phyloP scores from a whole-genome alignment of 2,113 vertebrate species.

The Anolis carolinensis region DNA sequence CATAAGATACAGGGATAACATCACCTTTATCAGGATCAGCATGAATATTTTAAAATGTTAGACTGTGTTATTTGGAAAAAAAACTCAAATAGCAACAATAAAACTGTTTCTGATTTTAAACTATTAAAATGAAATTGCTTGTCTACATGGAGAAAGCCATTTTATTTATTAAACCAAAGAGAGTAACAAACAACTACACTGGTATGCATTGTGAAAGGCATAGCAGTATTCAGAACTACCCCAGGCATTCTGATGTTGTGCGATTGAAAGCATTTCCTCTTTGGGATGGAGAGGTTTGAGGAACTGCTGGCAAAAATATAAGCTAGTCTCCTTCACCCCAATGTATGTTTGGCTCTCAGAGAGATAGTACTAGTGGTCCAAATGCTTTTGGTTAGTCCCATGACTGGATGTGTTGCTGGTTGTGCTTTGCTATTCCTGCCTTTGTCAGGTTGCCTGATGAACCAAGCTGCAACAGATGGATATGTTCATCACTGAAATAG shows the following conservation, averaged over 20 bases:
- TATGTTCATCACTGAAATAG: not conserved
- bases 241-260: not conserved
- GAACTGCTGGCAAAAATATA: not conserved
- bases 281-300: not conserved
- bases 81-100: not conserved
- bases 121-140: not conserved
- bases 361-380: not conserved
- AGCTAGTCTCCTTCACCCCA: not conserved
- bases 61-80: not conserved
- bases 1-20: not conserved
- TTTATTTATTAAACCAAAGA: not conserved
- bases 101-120: not conserved
- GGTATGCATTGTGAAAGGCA: not conserved
- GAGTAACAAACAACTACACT: not conserved
- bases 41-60: not conserved
- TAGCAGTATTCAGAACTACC: not conserved
- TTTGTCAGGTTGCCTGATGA: not conserved
- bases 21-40: not conserved
- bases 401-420: fast-evolving
- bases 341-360: not conserved
- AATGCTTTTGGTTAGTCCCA: not conserved
- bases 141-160: not conserved
- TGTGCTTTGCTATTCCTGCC: not conserved
- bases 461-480: not conserved
- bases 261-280: not conserved